Base-by-base conservation (phyloP, 2,888 invertebrate genomes). In the Leucophenga maculata region DNA sequence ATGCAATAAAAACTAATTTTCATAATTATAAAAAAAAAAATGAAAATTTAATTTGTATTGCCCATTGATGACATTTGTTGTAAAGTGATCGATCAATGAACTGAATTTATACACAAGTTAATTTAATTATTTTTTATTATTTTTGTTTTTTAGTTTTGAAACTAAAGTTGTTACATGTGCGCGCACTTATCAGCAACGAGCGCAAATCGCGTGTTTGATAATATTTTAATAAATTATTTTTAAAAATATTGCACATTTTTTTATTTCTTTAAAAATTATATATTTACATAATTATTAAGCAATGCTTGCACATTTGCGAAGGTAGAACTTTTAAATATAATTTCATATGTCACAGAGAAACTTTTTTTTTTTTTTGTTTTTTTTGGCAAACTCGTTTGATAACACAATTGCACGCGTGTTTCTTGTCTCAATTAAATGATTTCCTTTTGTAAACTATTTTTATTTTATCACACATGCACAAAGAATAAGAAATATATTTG, bases 191-290 rank as follows among this genome's bases (percentile, higher is more conserved):
- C 62, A 64, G 62, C 22, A 22, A 48, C 46, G 62, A 20, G 46
- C 13, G 39, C 62, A 22, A 55, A 64, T 64, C 62, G 62, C 62
- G 62, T 64, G 62, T 48, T 64, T 22, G 6, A 18, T 26, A 26
- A 3, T 3, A 46, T 46, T 46, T 4, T 14, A 46, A 46, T 46
- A 14, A 46, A 14, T 46, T 46, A 14, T 46, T 46, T 46, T 46
- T n/a, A n/a, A n/a, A n/a, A n/a, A n/a, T n/a, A n/a, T 46, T 46
- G 46, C 46, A 46, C 1, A n/a, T 46, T 46, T 46, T 46, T 14
- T 6, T 1, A 50, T 50, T 50, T 4, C n/a, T 14, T 4, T 50
- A 8, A n/a, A n/a, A n/a, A n/a, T n/a, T 50, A 50, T 18, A 50
- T 50, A 50, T 50, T 50, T 50, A 50, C 39, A 39, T 39, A 39